Percentiles rank a stretch among this genome's conserved stretches.
Evolutionary conservation across 2,888 invertebrate species (phyloP).

Genomic region (Chorisops tibialis): DNA sequence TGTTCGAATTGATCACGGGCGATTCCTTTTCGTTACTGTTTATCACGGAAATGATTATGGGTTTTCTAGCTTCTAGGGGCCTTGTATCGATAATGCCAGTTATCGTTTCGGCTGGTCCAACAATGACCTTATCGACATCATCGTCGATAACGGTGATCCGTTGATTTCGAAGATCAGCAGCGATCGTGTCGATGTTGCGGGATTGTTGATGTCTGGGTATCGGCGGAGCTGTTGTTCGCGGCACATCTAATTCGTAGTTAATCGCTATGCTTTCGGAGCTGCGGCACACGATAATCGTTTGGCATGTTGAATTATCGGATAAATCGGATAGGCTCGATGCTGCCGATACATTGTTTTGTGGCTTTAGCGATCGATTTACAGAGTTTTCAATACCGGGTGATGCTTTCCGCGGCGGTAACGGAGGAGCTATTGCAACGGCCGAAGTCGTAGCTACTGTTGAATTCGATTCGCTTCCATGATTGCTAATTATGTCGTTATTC

Average conservation of each 20-base stretch:
- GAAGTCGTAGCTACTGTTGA: neutral
- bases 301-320: conserved; percentile 27
- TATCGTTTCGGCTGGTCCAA: conserved; percentile 71
- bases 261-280: conserved; percentile 46
- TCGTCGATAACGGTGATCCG: conserved; percentile 38
- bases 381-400: conserved; percentile 49
- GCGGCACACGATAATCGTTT: conserved; percentile 36
- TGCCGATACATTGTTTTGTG: conserved; percentile 26
- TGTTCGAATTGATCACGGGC: conserved; percentile 29
- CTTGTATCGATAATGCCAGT: conserved; percentile 67
- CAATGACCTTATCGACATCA: conserved; percentile 52
- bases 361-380: conserved; percentile 36
- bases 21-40: conserved; percentile 28
- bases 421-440: conserved; percentile 49
- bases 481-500: conserved; percentile 36
- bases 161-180: conserved; percentile 47
- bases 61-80: conserved; percentile 49
- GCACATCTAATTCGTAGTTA: conserved; percentile 38
- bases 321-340: conserved; percentile 48
- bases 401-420: conserved; percentile 60
- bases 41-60: conserved; percentile 35
- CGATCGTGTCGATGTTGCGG: conserved; percentile 43
- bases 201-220: conserved; percentile 47
- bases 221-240: conserved; percentile 50
- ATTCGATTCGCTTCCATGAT: neutral